Conservation (phyloP, 2,113 vertebrate genomes). For the Prionailurus viverrinus region DNA sequence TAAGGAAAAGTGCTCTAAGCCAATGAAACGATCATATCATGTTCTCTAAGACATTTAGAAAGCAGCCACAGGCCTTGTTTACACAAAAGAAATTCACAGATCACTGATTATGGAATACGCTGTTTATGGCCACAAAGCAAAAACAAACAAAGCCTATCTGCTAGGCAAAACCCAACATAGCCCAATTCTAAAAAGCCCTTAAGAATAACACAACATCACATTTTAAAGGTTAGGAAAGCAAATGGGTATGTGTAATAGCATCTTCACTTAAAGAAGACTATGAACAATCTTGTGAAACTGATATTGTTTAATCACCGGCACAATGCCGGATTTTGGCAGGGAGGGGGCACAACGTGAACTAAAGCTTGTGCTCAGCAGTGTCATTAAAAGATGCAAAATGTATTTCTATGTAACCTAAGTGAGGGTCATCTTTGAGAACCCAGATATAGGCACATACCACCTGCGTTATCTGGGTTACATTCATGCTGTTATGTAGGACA, state of each 20-base stretch:
- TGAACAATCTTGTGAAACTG: not conserved
- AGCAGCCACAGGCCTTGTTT: not conserved
- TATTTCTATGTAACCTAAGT: not conserved
- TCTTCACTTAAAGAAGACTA: not conserved
- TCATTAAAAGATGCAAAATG: not conserved
- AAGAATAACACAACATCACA: not conserved
- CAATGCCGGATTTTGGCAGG: fast-evolving
- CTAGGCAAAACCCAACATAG: not conserved
- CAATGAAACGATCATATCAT: not conserved
- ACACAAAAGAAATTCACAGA: constrained; percentile 4
- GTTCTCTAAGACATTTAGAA: not conserved
- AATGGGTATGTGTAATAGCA: not conserved
- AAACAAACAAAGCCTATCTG: not conserved
- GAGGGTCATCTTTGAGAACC: not conserved
- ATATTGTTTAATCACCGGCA: not conserved
- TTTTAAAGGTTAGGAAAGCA: not conserved
- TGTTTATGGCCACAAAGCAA: not conserved
- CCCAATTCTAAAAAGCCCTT: not conserved
- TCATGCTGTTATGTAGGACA: not conserved
- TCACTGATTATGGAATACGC: not conserved
- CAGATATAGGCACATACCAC: not conserved
- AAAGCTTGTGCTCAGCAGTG: not conserved
- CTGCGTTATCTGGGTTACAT: not conserved
- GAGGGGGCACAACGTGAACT: not conserved
- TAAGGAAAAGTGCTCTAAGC: not conserved